These are phyloP conservation scores for Linyphia triangularis DNA, from an alignment of 2,888 invertebrate species.

Conservation along the genomic window DNA sequence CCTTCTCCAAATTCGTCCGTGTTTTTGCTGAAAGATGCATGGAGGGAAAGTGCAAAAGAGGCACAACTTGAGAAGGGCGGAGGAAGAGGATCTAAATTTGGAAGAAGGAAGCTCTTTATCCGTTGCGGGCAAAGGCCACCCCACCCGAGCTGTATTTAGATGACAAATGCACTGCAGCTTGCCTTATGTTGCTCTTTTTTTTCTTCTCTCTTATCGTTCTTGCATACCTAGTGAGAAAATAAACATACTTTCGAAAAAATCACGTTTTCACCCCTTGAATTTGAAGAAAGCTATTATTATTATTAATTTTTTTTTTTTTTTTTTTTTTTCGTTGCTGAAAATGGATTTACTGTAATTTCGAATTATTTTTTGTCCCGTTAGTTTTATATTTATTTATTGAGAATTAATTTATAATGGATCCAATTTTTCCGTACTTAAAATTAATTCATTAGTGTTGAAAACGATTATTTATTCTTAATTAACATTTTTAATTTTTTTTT, in stretches of 20 bases:
- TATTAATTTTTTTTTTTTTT: no score
- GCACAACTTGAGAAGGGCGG: constrained; percentile 38
- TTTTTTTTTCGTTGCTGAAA: no score
- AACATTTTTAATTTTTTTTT: no score
- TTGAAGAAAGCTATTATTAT: no score
- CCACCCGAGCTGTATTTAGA: constrained; percentile 68
- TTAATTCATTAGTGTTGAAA: no score
- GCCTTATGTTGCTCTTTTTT: background rate
- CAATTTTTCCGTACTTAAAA: no score
- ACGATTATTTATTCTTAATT: no score
- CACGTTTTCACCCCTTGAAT: no score
- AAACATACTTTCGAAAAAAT: background rate
- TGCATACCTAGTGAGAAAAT: background rate
- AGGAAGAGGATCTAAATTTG: constrained; percentile 57
- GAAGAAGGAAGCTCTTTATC: constrained; percentile 61
- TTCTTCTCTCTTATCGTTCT: background rate
- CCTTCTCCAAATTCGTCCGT: background rate
- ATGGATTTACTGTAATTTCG: no score
- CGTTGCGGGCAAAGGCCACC: constrained; percentile 48
- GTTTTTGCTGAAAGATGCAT: background rate
- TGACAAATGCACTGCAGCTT: constrained; percentile 30
- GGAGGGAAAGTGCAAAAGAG: constrained; percentile 49
- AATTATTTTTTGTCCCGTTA: no score
- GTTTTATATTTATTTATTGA: no score
- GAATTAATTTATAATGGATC: no score